Evolutionary conservation across 1,140 invertebrate genomes (phyloP).

Genomic region (Diploscapter pachys): DNA sequence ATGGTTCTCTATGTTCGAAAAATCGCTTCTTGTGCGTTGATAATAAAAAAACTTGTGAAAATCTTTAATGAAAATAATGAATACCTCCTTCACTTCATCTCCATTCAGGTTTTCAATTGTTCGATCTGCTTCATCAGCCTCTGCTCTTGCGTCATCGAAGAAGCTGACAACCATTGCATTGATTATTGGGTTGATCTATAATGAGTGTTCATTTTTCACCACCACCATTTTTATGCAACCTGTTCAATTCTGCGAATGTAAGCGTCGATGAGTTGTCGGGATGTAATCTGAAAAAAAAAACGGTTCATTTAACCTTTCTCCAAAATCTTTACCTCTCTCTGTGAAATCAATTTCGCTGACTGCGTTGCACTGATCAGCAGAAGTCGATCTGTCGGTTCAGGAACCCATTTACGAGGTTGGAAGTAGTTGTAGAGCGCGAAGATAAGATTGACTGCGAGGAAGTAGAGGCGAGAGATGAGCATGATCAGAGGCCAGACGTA

Average conservation of each 20-base stretch:
- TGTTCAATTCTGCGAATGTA: constrained; percentile 27
- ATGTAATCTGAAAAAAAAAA: constrained; percentile 20
- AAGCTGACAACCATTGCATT: constrained; percentile 33
- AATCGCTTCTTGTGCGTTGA: too few species aligned
- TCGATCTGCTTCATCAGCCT: constrained; percentile 15
- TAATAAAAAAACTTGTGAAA: background rate
- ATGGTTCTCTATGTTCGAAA: background rate
- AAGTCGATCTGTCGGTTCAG: background rate
- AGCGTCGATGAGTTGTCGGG: constrained; percentile 21
- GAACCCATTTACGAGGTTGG: background rate
- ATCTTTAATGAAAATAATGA: background rate
- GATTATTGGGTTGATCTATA: constrained; percentile 17
- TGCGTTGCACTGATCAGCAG: constrained; percentile 12
- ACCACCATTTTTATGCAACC: background rate
- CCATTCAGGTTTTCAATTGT: constrained; percentile 5
- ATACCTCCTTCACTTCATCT: constrained; percentile 5
- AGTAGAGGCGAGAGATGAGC: constrained; percentile 10
- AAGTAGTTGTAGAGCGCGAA: constrained; percentile 18
- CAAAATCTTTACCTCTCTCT: background rate
- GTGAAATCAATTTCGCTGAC: background rate
- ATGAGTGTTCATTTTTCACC: too few species aligned
- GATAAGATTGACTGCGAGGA: constrained; percentile 2
- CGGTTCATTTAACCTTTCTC: background rate
- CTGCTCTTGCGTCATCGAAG: constrained; percentile 22
- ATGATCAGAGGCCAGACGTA: too few species aligned